Base-by-base conservation (phyloP, 2,797 vertebrate species). In the Acropternis orthonyx region DNA sequence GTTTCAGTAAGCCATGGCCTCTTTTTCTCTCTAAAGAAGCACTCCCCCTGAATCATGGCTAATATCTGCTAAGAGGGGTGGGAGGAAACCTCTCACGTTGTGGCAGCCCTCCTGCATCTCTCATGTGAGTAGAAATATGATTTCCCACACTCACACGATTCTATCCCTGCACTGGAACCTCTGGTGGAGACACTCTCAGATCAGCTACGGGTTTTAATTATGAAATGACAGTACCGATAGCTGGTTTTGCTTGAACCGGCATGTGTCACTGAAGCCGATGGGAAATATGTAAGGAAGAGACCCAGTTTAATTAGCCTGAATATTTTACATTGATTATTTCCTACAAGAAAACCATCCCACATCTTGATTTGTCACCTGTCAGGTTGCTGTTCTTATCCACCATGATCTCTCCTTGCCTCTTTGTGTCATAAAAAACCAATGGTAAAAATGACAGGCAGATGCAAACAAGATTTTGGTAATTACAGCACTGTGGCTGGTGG, bases 391-490 rank as follows among this genome's bases (percentile, higher is more conserved):
- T 95, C 93, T 97, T 97, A 97, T 95, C 95, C 93, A 91, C 97
- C 96, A 95, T 10, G 19, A 72, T 89, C 73, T 96, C 81, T 95
- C 85, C 68, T 94, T 91, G 80, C 95, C 92, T 92, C 83, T 71
- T 88, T 4, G 4, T 92, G 91, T 96, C 94, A 95, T 87, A 93
- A 96, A 95, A 97, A 96, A 71, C 63, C 96, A 97, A 84, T 87
- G 88, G 95, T 78, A 87, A 96, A 96, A 97, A 97, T 94, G 94
- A 97, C 95, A 97, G 88, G 93, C 88, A 97, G 92, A 96, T 93
- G 94, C 95, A 98, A 98, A 98, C 96, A 97, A 95, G 94, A 90
- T 97, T 97, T 96, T 96, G 93, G 94, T 98, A 97, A 98, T 98
- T 97, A 97, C 95, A 97, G 92, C 72, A 89, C 92, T 62, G 89